Evolutionary conservation across 2,888 invertebrate species (phyloP).

Genomic region (Crioceris asparagi): DNA sequence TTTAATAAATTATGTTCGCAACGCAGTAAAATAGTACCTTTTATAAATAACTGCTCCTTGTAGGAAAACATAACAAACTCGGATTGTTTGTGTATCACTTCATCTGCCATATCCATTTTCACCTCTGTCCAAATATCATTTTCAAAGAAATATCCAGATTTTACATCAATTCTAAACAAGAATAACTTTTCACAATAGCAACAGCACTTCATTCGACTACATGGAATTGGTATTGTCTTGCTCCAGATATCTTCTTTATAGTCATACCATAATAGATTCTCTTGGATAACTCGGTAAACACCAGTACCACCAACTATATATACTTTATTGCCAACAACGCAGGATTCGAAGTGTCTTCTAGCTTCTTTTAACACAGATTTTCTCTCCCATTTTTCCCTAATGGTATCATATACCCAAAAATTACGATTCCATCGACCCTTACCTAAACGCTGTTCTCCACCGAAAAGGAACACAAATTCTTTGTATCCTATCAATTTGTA

Average conservation of each 20-base stretch:
- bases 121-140: conserved; percentile 16
- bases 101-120: conserved; percentile 19
- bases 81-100: conserved; percentile 15
- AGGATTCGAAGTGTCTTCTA: conserved; percentile 34
- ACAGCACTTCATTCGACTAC: conserved; percentile 28
- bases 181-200: conserved; percentile 26
- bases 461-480: conserved; percentile 31
- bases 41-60: conserved; percentile 25
- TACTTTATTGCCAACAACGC: conserved; percentile 28
- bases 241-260: conserved; percentile 29
- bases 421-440: conserved; percentile 32
- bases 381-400: conserved; percentile 29
- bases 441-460: conserved; percentile 32
- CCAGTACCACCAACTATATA: conserved; percentile 29
- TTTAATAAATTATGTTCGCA: too few relatives aligned
- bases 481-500: conserved; percentile 30
- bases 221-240: conserved; percentile 23
- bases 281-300: conserved; percentile 26
- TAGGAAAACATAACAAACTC: conserved; percentile 25
- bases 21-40: conserved; percentile 24
- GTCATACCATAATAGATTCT: conserved; percentile 32
- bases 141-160: conserved; percentile 26
- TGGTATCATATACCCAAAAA: conserved; percentile 31
- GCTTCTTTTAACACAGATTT: conserved; percentile 27
- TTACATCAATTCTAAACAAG: conserved; percentile 23